Evolutionary conservation across 53 echinoderm and acorn worm species (phyloP).

Genomic region (Antedon mediterranea): DNA sequence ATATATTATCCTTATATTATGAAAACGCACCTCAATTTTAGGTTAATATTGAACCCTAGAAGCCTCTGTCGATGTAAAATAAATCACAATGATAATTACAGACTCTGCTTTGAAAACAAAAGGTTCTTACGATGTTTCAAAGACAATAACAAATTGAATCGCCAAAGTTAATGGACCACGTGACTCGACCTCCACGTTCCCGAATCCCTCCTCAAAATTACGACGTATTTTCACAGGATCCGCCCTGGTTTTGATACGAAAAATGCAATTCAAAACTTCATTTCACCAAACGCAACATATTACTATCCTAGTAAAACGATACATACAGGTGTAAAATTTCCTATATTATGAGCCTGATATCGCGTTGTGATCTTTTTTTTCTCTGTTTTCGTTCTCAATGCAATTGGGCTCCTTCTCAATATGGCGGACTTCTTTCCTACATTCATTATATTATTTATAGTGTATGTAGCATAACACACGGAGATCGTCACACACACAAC

Average conservation of each 20-base stretch:
- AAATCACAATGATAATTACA: neutral
- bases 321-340: neutral
- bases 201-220: conserved; percentile 26
- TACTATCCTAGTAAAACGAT: neutral
- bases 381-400: neutral
- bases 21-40: neutral
- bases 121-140: neutral
- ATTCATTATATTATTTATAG: neutral
- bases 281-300: neutral
- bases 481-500: conserved; percentile 18
- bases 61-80: neutral
- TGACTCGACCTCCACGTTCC: conserved; percentile 53
- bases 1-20: neutral
- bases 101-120: neutral
- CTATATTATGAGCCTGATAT: neutral
- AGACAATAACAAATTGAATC: neutral
- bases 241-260: conserved; percentile 6
- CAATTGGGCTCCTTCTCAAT: conserved; percentile 1
- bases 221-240: conserved; percentile 3
- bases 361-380: neutral
- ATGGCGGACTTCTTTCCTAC: neutral
- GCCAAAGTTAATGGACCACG: conserved; percentile 47
- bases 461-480: neutral
- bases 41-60: neutral
- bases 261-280: neutral